phyloP scores from a whole-genome alignment of 2,113 vertebrate species.

The Anarrhichthys ocellatus region DNA sequence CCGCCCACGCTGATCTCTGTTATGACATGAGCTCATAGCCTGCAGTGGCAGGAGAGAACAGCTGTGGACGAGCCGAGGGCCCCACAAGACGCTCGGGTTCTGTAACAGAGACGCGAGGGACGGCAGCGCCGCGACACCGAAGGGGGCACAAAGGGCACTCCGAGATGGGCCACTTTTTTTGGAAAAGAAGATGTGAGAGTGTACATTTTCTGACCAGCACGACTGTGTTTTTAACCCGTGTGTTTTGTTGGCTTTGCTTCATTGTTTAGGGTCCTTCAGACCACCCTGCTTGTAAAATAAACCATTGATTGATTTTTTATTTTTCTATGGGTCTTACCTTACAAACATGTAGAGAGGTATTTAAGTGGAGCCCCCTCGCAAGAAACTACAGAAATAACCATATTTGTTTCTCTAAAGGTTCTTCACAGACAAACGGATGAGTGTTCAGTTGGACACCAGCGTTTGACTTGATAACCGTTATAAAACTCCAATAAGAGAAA shows the following conservation, averaged over 20 bases:
- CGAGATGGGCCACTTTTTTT: too few relatives aligned
- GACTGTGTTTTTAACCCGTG: not conserved
- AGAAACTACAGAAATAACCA: not conserved
- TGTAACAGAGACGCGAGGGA: slow-evolving; percentile 20
- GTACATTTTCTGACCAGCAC: fast-evolving
- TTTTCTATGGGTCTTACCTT: not conserved
- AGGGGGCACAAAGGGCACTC: too few relatives aligned
- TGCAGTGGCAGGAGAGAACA: slow-evolving; percentile 59
- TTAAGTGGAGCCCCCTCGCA: not conserved
- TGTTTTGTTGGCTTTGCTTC: not conserved
- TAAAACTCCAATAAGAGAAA: not conserved
- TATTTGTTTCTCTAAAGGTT: too few relatives aligned
- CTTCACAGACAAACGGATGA: too few relatives aligned
- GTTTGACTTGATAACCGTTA: not conserved
- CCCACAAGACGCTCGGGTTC: slow-evolving; percentile 59
- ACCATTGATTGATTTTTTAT: too few relatives aligned
- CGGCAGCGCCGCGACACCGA: not conserved
- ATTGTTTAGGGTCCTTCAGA: not conserved
- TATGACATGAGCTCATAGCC: slow-evolving; percentile 67
- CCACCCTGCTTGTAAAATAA: not conserved
- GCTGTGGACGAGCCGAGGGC: slow-evolving; percentile 67
- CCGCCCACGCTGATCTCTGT: slow-evolving; percentile 56
- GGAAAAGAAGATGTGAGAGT: not conserved
- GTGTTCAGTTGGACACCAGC: not conserved
- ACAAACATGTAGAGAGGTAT: not conserved